Evolutionary conservation across 1,140 invertebrate species (phyloP).

Genomic region (Phenacoccus solenopsis): DNA sequence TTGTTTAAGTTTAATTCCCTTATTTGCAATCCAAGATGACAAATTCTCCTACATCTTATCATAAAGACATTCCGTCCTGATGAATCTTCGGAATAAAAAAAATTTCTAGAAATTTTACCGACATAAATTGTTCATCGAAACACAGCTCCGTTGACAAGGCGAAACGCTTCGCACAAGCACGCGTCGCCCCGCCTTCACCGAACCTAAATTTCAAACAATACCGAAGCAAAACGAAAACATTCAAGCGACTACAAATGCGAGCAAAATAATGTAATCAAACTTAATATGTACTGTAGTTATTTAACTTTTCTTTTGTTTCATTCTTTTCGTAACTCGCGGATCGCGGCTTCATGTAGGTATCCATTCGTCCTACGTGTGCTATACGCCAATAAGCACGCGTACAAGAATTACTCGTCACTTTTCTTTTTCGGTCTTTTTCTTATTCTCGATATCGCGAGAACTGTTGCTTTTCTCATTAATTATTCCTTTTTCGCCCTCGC

Average conservation of each 20-base stretch:
- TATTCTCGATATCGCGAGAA: not conserved
- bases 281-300: not conserved
- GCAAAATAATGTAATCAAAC: not conserved
- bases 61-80: no score
- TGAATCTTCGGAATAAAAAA: no score
- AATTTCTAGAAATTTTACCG: no score
- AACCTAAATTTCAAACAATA: no score
- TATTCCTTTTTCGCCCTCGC: not conserved
- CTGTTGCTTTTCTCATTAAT: slow-evolving; percentile 5
- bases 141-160: no score
- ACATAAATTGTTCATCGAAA: no score
- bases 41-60: no score
- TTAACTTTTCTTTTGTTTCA: not conserved
- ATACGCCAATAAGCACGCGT: not conserved
- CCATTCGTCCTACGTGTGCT: not conserved
- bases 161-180: no score
- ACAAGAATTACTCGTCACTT: not conserved
- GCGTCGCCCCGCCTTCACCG: no score
- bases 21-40: no score
- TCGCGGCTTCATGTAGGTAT: not conserved
- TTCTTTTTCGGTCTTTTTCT: not conserved
- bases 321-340: not conserved
- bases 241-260: not conserved
- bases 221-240: not conserved
- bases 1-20: no score